These are phyloP conservation scores for Thamnophis elegans DNA, from an alignment of 2,797 vertebrate species.

Conservation along the genomic window DNA sequence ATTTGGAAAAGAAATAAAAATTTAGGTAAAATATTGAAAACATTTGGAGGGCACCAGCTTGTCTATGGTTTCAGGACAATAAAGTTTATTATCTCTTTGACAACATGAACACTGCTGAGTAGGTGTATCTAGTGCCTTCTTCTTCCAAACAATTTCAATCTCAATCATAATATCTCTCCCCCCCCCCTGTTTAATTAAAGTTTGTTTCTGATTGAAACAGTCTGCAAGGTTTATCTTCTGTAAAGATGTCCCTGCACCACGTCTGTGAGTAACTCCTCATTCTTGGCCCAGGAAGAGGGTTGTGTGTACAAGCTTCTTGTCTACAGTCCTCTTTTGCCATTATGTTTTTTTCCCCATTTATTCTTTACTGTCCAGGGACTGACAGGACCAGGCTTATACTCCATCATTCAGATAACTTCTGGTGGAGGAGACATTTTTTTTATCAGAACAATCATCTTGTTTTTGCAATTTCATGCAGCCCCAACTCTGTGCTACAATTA, in stretches of 20 bases:
- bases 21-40: too few relatives aligned
- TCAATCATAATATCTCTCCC: neutral
- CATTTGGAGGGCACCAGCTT: neutral
- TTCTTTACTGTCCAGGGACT: neutral
- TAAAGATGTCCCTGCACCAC: neutral
- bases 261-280: neutral
- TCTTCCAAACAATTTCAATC: neutral
- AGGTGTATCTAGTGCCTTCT: neutral
- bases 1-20: too few relatives aligned
- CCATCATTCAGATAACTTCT: neutral
- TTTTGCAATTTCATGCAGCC: neutral
- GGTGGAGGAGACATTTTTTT: slow-evolving; percentile 1
- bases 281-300: slow-evolving; percentile 15
- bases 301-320: neutral
- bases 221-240: neutral
- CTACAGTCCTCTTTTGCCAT: neutral
- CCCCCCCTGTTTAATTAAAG: neutral
- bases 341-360: neutral
- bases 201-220: neutral
- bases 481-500: neutral
- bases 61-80: neutral
- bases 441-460: slow-evolving; percentile 19
- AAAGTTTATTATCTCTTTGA: neutral
- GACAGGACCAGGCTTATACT: neutral
- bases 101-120: neutral